Percentiles rank a stretch among this genome's conserved stretches.
Conservation (phyloP, 2,888 invertebrate genomes). For the Acronicta alni region DNA sequence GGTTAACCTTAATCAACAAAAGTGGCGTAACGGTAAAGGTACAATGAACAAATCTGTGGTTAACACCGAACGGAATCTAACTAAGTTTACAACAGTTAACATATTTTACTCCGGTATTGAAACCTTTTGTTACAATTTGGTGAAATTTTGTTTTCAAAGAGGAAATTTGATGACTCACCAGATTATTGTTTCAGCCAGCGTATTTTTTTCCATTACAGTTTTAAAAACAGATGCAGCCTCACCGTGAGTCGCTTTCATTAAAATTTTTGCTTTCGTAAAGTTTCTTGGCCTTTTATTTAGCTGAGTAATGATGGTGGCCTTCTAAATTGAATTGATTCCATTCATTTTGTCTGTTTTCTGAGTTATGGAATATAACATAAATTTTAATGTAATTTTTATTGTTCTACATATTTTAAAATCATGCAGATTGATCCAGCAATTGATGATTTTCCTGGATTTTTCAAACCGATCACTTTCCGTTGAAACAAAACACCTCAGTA, state of each 20-base stretch:
- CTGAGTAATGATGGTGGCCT: slow-evolving; percentile 62
- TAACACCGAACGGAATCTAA: slow-evolving; percentile 32
- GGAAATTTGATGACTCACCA: slow-evolving; percentile 56
- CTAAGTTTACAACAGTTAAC: slow-evolving; percentile 28
- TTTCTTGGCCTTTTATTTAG: slow-evolving; percentile 67
- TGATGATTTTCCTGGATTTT: neutral
- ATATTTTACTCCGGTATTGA: slow-evolving; percentile 35
- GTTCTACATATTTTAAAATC: neutral
- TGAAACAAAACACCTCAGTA: too few relatives aligned
- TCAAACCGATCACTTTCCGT: too few relatives aligned
- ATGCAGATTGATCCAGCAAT: neutral
- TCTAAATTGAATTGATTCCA: slow-evolving; percentile 72
- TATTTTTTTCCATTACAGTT: slow-evolving; percentile 66
- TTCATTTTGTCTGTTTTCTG: slow-evolving; percentile 68
- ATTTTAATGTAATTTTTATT: neutral
- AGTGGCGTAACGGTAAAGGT: slow-evolving; percentile 23
- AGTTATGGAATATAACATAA: slow-evolving; percentile 13
- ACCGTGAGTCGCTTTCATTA: slow-evolving; percentile 70
- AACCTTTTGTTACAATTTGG: slow-evolving; percentile 42
- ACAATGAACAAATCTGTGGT: slow-evolving; percentile 36
- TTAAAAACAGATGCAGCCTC: slow-evolving; percentile 66
- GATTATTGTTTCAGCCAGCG: slow-evolving; percentile 65
- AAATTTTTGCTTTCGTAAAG: slow-evolving; percentile 65
- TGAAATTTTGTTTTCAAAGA: slow-evolving; percentile 53
- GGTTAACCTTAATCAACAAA: slow-evolving; percentile 30